These are phyloP conservation scores for Nasonia vitripennis DNA, from an alignment of 1,140 invertebrate species.

Conservation along the genomic window DNA sequence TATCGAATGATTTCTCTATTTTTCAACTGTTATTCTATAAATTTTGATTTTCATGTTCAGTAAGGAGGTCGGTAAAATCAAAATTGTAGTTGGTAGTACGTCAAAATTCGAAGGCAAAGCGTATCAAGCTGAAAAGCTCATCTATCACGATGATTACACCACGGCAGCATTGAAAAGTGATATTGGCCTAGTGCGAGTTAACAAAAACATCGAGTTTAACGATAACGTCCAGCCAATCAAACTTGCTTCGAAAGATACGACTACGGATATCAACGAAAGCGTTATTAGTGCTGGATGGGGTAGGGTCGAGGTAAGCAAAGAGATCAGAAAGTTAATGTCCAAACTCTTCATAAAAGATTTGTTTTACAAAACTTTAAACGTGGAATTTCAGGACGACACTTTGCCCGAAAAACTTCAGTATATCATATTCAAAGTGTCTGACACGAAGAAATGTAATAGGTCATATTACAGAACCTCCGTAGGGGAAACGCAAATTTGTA, in stretches of 20 bases:
- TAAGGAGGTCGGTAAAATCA: no score
- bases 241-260: not conserved
- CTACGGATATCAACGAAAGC: no score
- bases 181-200: not conserved
- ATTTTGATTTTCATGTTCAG: no score
- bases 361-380: not conserved
- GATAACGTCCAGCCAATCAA: not conserved
- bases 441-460: not conserved
- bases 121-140: not conserved
- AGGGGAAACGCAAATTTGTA: constrained; percentile 21
- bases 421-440: not conserved
- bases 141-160: not conserved
- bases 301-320: not conserved
- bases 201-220: not conserved
- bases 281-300: constrained; percentile 4
- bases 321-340: no score
- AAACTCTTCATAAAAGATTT: not conserved
- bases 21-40: no score
- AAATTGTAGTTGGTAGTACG: no score
- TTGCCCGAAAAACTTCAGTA: not conserved
- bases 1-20: no score
- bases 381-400: not conserved
- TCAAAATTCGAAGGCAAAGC: no score
- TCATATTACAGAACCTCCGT: not conserved
- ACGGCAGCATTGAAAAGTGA: not conserved